Evolutionary conservation across 2,888 invertebrate species (phyloP), one percentile per base, ranked within the genome.

Genomic region (Colletes collaris): DNA sequence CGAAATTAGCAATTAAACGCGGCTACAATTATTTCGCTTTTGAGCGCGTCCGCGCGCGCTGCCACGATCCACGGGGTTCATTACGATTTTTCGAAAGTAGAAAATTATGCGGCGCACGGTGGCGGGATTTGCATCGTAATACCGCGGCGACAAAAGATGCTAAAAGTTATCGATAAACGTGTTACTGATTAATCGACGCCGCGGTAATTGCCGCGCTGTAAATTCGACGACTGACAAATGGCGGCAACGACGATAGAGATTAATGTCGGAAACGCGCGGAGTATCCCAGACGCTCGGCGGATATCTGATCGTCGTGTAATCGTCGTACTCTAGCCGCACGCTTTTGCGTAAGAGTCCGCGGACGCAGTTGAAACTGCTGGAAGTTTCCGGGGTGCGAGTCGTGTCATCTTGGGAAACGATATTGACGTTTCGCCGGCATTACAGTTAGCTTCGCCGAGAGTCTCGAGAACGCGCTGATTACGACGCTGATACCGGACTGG

Each of bases 161-260:
- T 50, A 83, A 84, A 86, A 85, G 62, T 82, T 72, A 63, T 73
- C 74, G 71, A 80, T 74, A 80, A 73, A 75, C 74, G 27, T 2
- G 76, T 64, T 70, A 67, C 73, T 59, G 84, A 84, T 86, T 80
- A 86, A 86, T 85, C 84, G 84, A 62, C 69, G 49, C 67, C 55
- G 64, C 67, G 78, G 78, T 79, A 84, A 84, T 81, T 79, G 85
- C 76, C 74, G 81, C 68, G 78, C 78, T 81, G 60, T 62, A 81
- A 81, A 87, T 86, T 86, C 85, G 86, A 86, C 85, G 77, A 80
- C 78, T 82, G 85, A 87, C 86, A 85, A 86, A 86, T 82, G 79
- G 74, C 56, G 27, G 66, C 60, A 27, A 19, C 72, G 68, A 67
- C 82, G 86, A 79, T 85, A 80, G 87, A 85, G 87, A 86, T 86